Conservation (phyloP, 2,888 invertebrate genomes). For the Xanthia togata region DNA sequence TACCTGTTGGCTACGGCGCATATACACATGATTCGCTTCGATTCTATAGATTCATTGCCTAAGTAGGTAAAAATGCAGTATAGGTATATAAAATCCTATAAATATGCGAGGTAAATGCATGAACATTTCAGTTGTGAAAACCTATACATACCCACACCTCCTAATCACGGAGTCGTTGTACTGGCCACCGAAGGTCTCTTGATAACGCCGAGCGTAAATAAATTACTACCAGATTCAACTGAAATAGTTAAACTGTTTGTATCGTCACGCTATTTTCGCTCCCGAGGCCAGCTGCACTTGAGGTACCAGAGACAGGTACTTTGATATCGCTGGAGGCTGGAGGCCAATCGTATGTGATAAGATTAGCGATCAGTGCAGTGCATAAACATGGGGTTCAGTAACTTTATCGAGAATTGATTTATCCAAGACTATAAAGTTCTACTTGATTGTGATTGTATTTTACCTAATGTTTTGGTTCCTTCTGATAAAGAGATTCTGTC, state of each 20-base stretch:
- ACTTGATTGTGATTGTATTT: conserved; percentile 3
- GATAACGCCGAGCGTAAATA: conserved; percentile 68
- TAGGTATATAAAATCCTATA: conserved; percentile 40
- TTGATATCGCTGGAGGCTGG: conserved; percentile 36
- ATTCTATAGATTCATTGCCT: conserved; percentile 8
- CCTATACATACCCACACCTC: conserved; percentile 19
- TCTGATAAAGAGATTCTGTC: neutral
- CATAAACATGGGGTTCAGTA: conserved; percentile 2
- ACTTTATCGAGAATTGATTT: conserved; percentile 7
- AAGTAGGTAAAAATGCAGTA: neutral
- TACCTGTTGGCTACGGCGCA: conserved; percentile 14
- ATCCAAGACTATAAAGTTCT: neutral
- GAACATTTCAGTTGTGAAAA: conserved; percentile 49
- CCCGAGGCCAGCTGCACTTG: conserved; percentile 26
- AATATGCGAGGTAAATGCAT: conserved; percentile 28
- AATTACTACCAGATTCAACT: conserved; percentile 60
- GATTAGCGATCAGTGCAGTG: conserved; percentile 16
- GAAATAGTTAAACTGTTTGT: conserved; percentile 49
- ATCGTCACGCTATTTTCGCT: conserved; percentile 49
- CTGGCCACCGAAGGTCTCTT: conserved; percentile 66
- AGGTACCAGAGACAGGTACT: conserved; percentile 27
- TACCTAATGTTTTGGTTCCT: neutral
- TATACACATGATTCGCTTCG: conserved; percentile 24
- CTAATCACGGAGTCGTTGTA: conserved; percentile 61
- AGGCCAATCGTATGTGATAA: conserved; percentile 36